Evolutionary conservation across 2,888 invertebrate genomes (phyloP).

Genomic region (Actias luna): DNA sequence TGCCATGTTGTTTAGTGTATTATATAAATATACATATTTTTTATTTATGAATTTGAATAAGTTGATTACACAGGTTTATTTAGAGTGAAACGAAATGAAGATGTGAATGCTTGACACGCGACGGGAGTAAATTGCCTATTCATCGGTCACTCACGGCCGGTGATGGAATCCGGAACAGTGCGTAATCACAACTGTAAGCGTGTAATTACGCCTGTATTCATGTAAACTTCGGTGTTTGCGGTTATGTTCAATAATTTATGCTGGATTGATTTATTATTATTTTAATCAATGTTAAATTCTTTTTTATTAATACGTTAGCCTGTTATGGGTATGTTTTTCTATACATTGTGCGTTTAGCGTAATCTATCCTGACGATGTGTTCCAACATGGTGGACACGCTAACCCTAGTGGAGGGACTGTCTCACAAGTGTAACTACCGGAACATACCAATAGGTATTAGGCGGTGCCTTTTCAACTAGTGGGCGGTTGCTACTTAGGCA

Average conservation of each 20-base stretch:
- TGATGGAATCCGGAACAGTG: conserved; percentile 46
- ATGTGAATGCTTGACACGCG: conserved; percentile 26
- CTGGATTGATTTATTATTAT: conserved; percentile 14
- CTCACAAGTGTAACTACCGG: too few species aligned
- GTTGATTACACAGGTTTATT: conserved; percentile 46
- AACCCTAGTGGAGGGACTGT: too few species aligned
- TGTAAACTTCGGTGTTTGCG: conserved; percentile 32
- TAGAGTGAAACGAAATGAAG: conserved; percentile 42
- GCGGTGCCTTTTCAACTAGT: too few species aligned
- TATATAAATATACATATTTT: too few species aligned
- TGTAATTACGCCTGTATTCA: conserved; percentile 56
- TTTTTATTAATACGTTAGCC: too few species aligned
- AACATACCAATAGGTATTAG: too few species aligned
- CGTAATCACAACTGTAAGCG: conserved; percentile 48
- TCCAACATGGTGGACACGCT: too few species aligned
- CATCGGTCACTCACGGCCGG: conserved; percentile 38
- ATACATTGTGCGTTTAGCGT: too few species aligned
- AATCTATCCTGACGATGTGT: too few species aligned
- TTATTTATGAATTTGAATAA: conserved; percentile 31
- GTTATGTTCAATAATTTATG: conserved; percentile 26
- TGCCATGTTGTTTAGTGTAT: background rate
- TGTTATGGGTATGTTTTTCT: too few species aligned
- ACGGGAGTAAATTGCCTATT: conserved; percentile 66
- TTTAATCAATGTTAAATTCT: background rate
- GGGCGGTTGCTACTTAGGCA: too few species aligned